These are phyloP conservation scores for Lamellibrachia satsuma DNA, from an alignment of 2,888 invertebrate species.

Conservation along the genomic window DNA sequence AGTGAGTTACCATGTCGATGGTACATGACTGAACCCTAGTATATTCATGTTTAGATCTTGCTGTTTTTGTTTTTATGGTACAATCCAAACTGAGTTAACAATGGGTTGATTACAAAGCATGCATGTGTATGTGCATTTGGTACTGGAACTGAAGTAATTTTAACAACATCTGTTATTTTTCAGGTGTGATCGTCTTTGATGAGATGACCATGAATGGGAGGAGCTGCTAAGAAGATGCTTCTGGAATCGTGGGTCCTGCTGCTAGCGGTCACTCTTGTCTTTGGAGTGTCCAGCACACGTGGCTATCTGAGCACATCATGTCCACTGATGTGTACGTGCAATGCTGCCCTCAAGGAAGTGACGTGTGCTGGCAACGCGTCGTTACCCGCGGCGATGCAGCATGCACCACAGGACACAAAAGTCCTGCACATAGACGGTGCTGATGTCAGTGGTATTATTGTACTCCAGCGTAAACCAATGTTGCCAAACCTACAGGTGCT, in stretches of 20 bases:
- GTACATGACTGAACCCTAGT: background rate
- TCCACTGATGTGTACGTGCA: background rate
- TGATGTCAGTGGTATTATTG: background rate
- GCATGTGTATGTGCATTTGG: background rate
- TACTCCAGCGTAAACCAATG: background rate
- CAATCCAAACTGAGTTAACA: background rate
- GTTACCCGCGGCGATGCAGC: background rate
- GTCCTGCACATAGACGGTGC: constrained; percentile 3
- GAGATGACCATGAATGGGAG: background rate
- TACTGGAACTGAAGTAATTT: background rate
- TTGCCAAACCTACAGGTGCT: background rate
- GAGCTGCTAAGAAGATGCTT: background rate
- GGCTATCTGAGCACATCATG: background rate
- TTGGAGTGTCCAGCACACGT: background rate
- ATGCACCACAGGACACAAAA: background rate
- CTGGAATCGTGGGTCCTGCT: background rate
- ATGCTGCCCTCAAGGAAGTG: background rate
- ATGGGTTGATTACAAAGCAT: background rate
- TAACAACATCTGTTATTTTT: background rate
- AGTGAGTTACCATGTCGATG: background rate
- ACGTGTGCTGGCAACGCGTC: background rate
- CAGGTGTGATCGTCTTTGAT: background rate
- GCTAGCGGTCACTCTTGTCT: background rate
- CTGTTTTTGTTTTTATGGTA: background rate
- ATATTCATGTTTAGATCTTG: background rate